Base-by-base conservation (phyloP, 2,113 vertebrate genomes). In the Brienomyrus longianalis region DNA sequence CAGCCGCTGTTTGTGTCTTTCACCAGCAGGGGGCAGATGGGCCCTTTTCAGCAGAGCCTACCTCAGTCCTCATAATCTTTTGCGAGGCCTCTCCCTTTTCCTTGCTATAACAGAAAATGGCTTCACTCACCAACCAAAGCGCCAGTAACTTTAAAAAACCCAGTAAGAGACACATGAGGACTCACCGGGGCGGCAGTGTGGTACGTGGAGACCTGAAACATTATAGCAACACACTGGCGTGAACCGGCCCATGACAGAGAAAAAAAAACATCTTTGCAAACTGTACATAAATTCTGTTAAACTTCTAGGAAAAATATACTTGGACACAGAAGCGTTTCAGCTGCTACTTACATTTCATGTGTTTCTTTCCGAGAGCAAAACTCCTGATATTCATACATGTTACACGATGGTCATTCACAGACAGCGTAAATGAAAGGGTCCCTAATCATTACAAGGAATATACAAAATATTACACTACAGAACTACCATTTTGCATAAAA, bases 1-100 rank as follows among this genome's bases (percentile, higher is more conserved):
- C 43, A 50, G 51, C 31, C 17, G 21, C n/a, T 59, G 54, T 66
- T 48, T 11, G 83, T 74, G 45, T 21, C 17, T 52, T 50, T 84
- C 43, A 77, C 87, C 91, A 88, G 77, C 80, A 91, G 89, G 56
- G 80, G 89, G 91, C 83, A 80, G 54, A 80, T 50, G 52, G 84
- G 89, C 23, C 74, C 50, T 54, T 83, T 31, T 21, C 48, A 39
- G 70, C 11, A 83, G 47, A 27, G 17, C 66, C 5, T 23, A 27
- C 48, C 88, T 23, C 47, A 47, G 10, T 8, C 43, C 66, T 80
- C 27, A 43, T 77, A n/a, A 52, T 51, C 47, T 31, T 88, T 48
- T 11, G 13, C 2, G 27, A 80, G 39, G 15, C n/a, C 83, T 86
- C 89, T 50, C 27, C 45, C 80, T 39, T 52, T 59, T 39, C 56